phyloP scores from a whole-genome alignment of 2,888 invertebrate genomes.

The Polymixis flavicincta region DNA sequence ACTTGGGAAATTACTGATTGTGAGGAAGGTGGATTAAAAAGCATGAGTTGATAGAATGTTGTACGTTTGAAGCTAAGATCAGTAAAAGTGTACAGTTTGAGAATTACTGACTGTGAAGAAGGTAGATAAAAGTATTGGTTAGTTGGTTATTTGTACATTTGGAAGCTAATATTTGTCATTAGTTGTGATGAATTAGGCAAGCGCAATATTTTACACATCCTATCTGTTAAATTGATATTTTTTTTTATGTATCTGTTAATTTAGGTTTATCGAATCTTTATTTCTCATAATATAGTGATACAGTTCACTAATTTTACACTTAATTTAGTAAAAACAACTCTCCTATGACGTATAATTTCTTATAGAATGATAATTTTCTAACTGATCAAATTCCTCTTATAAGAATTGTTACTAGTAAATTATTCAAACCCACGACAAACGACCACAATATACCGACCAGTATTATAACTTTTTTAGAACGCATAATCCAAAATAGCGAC shows the following conservation, averaged over 20 bases:
- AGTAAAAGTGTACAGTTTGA: too few relatives aligned
- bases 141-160: neutral
- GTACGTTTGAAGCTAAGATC: neutral
- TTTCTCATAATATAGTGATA: too few relatives aligned
- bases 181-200: neutral
- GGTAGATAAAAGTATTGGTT: neutral
- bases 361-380: too few relatives aligned
- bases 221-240: neutral
- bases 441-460: too few relatives aligned
- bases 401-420: neutral
- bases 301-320: too few relatives aligned
- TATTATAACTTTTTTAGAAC: too few relatives aligned
- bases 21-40: neutral
- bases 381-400: neutral
- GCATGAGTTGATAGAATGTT: too few relatives aligned
- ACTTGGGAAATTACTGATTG: slow-evolving; percentile 40
- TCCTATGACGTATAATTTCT: too few relatives aligned
- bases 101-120: slow-evolving; percentile 24
- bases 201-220: neutral
- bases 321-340: too few relatives aligned
- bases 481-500: neutral
- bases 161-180: neutral
- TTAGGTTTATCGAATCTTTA: too few relatives aligned
- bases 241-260: neutral
- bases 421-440: neutral